These are phyloP conservation scores for Belonocnema kinseyi DNA, from an alignment of 1,140 invertebrate species.

Conservation along the genomic window DNA sequence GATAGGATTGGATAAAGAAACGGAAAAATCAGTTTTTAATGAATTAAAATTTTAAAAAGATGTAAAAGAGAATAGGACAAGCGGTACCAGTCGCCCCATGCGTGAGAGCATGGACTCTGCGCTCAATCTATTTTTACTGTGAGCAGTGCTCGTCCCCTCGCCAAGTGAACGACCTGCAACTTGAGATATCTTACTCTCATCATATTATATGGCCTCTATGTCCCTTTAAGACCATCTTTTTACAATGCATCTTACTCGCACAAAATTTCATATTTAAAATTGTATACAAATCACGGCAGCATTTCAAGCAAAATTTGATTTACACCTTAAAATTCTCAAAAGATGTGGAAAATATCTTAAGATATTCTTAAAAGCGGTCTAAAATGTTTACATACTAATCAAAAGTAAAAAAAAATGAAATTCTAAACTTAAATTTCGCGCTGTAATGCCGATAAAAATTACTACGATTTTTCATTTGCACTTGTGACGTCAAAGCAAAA, in stretches of 20 bases:
- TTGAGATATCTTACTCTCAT: conserved; percentile 68
- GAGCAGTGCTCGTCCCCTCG: conserved; percentile 64
- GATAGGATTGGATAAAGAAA: neutral
- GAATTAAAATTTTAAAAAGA: neutral
- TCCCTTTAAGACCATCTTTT: conserved; percentile 28
- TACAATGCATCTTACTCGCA: neutral
- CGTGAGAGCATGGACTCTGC: conserved; percentile 65
- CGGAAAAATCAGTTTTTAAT: neutral
- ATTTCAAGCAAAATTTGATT: no score
- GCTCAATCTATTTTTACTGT: conserved; percentile 73
- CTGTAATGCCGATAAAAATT: no score
- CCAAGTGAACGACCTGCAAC: conserved; percentile 75
- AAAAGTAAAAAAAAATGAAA: no score
- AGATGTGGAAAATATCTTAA: no score
- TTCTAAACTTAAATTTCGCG: no score
- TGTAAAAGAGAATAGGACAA: conserved; percentile 25
- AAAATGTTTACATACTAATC: no score
- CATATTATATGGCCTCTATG: conserved; percentile 33
- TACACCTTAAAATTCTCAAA: no score
- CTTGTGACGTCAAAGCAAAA: no score
- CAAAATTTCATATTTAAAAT: no score
- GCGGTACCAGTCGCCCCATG: conserved; percentile 41
- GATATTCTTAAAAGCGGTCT: no score
- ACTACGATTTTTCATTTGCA: no score
- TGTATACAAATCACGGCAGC: no score